Evolutionary conservation across 1,140 invertebrate species (phyloP).

Genomic region (Drosophila ogumai): DNA sequence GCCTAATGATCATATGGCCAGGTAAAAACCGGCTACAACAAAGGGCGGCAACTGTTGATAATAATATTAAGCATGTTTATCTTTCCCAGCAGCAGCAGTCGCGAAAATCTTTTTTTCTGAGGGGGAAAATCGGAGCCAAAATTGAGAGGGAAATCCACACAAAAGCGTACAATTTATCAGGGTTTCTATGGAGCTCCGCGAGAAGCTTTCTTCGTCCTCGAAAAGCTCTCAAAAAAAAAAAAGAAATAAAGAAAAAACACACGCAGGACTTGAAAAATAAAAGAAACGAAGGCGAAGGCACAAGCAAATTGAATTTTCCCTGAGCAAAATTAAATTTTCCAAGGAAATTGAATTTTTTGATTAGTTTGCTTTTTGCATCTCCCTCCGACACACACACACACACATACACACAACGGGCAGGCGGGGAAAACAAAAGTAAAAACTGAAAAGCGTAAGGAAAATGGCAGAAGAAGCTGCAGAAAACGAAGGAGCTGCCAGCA

Average conservation of each 20-base stretch:
- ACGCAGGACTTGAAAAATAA: slow-evolving; percentile 30
- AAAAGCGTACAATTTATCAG: slow-evolving; percentile 59
- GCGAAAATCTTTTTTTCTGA: background rate
- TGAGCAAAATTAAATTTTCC: slow-evolving; percentile 83
- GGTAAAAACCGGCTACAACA: slow-evolving; percentile 18
- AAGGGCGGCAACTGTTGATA: slow-evolving; percentile 54
- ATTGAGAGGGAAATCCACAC: slow-evolving; percentile 48
- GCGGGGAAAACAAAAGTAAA: slow-evolving; percentile 58
- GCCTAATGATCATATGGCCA: slow-evolving; percentile 36
- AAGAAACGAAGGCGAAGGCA: slow-evolving; percentile 60
- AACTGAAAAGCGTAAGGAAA: slow-evolving; percentile 50
- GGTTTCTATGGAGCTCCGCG: slow-evolving; percentile 17
- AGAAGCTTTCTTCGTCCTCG: slow-evolving; percentile 23
- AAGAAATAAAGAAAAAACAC: slow-evolving; percentile 49
- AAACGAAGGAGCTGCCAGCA: slow-evolving; percentile 42
- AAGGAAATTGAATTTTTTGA: slow-evolving; percentile 84
- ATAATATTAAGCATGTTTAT: slow-evolving; percentile 77
- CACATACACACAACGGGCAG: slow-evolving; percentile 16
- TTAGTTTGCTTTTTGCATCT: slow-evolving; percentile 83
- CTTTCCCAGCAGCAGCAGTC: slow-evolving; percentile 19
- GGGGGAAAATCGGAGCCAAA: slow-evolving; percentile 29
- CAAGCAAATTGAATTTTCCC: slow-evolving; percentile 81
- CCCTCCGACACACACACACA: slow-evolving; percentile 58
- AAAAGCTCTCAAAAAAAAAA: slow-evolving; percentile 32
- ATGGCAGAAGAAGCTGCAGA: background rate